Conservation (phyloP, 2,888 invertebrate genomes). For the Octodonta nipae region DNA sequence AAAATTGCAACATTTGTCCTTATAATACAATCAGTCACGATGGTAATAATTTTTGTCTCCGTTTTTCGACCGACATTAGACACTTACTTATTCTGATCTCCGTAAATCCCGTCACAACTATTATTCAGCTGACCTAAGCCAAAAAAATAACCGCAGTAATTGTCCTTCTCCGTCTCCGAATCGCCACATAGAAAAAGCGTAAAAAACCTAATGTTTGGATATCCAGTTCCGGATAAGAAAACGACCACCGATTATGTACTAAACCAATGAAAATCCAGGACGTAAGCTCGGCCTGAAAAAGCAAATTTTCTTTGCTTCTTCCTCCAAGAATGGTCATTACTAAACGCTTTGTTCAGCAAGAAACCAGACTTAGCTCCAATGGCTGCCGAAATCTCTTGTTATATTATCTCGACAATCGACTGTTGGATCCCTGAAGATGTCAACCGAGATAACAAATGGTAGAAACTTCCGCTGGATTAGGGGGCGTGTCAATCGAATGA, state of each 20-base stretch:
- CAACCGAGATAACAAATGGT: slow-evolving; percentile 31
- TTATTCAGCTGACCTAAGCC: too few species aligned
- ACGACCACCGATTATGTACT: slow-evolving; percentile 21
- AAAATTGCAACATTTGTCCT: too few species aligned
- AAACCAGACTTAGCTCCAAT: slow-evolving; percentile 28
- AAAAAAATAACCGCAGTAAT: too few species aligned
- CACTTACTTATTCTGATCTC: too few species aligned
- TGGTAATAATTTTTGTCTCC: too few species aligned
- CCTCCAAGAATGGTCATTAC: slow-evolving; percentile 29
- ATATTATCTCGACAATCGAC: slow-evolving; percentile 29
- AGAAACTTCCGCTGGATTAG: slow-evolving; percentile 22
- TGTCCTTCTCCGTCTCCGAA: slow-evolving; percentile 21
- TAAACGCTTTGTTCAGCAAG: slow-evolving; percentile 37
- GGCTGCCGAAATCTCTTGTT: slow-evolving; percentile 32
- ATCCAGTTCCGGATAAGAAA: slow-evolving; percentile 16
- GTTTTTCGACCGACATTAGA: too few species aligned
- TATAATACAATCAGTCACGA: too few species aligned
- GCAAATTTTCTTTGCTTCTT: slow-evolving; percentile 7
- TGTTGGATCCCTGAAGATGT: slow-evolving; percentile 22
- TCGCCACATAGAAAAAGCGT: slow-evolving; percentile 20
- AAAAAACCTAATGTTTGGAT: slow-evolving; percentile 17
- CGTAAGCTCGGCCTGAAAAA: not conserved
- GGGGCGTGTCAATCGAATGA: slow-evolving; percentile 21
- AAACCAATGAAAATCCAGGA: slow-evolving; percentile 20
- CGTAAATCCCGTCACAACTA: too few species aligned